These are phyloP conservation scores for Lophotriccus pileatus DNA, from an alignment of 2,797 vertebrate species.

Conservation along the genomic window DNA sequence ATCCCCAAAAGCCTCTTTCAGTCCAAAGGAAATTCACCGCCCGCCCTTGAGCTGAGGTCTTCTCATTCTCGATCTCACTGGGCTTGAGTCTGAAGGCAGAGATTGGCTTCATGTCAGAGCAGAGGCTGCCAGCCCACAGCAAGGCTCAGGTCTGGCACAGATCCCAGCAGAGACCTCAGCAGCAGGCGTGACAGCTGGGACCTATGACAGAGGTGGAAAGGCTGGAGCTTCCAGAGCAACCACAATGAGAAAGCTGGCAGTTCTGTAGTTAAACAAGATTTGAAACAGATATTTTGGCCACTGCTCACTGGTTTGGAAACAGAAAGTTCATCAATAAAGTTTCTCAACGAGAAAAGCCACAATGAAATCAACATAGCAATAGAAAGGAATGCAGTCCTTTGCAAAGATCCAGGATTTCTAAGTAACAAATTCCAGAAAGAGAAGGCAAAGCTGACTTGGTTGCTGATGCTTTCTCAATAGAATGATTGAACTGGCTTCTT, in stretches of 20 bases:
- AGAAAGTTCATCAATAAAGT: background rate
- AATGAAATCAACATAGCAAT: background rate
- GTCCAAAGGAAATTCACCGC: background rate
- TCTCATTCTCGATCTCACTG: background rate
- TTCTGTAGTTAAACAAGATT: background rate
- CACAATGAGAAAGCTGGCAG: background rate
- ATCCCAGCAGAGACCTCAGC: background rate
- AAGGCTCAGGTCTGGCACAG: background rate
- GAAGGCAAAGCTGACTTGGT: background rate
- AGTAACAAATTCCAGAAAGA: background rate
- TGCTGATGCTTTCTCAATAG: background rate
- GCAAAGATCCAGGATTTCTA: background rate
- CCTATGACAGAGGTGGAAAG: background rate
- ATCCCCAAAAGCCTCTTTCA: background rate
- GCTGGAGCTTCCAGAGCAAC: background rate
- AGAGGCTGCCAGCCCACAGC: background rate
- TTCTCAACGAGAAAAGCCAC: slow-evolving; percentile 4
- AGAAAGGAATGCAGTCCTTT: background rate
- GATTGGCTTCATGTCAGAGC: background rate
- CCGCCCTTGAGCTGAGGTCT: background rate
- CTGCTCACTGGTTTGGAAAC: background rate
- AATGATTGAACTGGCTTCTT: background rate
- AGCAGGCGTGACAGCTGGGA: background rate
- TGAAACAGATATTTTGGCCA: slow-evolving; percentile 16
- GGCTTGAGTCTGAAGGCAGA: background rate